Evolutionary conservation across 1,140 invertebrate genomes (phyloP), one percentile per base, ranked within the genome.

Genomic region (Daktulosphaira vitifoliae): DNA sequence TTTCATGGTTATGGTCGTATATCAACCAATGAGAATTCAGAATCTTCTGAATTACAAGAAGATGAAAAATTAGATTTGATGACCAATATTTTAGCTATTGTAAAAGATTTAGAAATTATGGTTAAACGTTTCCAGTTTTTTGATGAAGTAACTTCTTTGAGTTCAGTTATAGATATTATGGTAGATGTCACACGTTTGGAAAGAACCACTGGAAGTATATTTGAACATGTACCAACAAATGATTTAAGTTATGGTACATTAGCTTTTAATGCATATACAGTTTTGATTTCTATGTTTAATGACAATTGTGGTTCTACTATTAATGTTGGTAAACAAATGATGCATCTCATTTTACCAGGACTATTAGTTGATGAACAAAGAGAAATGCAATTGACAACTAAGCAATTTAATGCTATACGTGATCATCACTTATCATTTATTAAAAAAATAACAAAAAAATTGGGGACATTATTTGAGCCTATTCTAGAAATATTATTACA

Each of bases 381-480:
- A 20, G 42, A 48, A 62, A 62, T 62, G 56, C 56, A 62, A n/a
- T 48, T 62, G 23, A 62, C 42, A 9, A 62, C 42, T 33, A 62
- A 18, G 3, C 42, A 62, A 62, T 62, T 62, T 48, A 62, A 62
- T 33, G 11, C 16, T 18, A 33, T 62, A 20, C 56, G 56, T 33
- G 56, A 62, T 2, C 56, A 62, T 62, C 56, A 62, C 46, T 62
- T 62, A 6, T 46, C 56, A 37, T 62, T 62, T 62, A 33, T 62
- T 13, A 23, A 25, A 20, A 62, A 62, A 62, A 3, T 62, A 20
- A 62, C 42, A 15, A 46, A 1, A 33, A 62, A 62, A 62, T 48
- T 62, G 16, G 56, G 42, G 22, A 11, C 16, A 15, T 7, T 23
- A 18, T 62, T 62, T 62, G 56, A 62, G 16, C 6, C 6, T 33